Conservation (phyloP, 64 coral and sea anemone genomes). For the Acropora tenuis region DNA sequence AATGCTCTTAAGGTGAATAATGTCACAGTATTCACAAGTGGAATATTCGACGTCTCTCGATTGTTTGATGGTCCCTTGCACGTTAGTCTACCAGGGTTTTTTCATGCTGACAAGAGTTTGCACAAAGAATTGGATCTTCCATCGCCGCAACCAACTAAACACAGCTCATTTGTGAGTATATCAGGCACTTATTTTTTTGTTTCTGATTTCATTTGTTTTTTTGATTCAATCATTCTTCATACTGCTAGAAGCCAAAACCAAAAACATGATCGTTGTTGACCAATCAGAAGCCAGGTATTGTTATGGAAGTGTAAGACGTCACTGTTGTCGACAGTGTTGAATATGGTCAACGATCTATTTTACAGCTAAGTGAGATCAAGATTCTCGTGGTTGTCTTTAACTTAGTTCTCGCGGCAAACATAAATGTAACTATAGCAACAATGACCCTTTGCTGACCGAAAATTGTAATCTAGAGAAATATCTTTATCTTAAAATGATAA, state of each 20-base stretch:
- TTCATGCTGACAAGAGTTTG: constrained; percentile 6
- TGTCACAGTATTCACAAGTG: constrained; percentile 33
- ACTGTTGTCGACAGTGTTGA: no score
- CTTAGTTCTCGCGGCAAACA: no score
- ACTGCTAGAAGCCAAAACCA: background rate
- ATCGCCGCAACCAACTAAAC: background rate
- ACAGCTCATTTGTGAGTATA: constrained; percentile 35
- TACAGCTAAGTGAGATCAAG: no score
- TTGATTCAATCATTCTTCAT: background rate
- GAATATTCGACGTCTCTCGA: constrained; percentile 38
- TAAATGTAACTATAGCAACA: no score
- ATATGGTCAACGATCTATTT: no score
- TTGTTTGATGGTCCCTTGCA: background rate
- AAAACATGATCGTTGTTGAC: background rate
- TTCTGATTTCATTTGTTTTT: background rate
- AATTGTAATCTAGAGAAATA: no score
- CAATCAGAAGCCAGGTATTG: no score
- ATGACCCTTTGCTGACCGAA: no score
- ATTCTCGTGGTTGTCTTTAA: no score
- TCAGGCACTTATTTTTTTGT: background rate
- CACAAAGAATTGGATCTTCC: constrained; percentile 9
- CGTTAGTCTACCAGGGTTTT: constrained; percentile 23
- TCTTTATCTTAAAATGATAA: no score
- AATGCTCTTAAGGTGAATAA: constrained; percentile 46
- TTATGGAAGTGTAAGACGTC: no score